Base-by-base conservation (phyloP, 2,113 vertebrate species). In the Anarrhichthys ocellatus region DNA sequence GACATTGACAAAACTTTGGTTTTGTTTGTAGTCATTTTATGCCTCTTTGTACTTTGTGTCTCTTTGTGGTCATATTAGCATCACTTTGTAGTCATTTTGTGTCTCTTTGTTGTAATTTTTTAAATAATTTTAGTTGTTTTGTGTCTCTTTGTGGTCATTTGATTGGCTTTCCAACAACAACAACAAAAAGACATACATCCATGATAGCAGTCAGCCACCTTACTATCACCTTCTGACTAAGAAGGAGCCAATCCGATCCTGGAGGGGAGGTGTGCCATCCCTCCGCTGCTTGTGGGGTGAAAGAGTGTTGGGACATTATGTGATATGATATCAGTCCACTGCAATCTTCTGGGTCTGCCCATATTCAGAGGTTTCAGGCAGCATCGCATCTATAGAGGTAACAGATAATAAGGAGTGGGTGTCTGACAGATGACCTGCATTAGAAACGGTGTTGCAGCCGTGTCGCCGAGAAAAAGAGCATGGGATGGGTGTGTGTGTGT, bases 371-470 rank as follows among this genome's bases (percentile, higher is more conserved):
- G 73, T 85, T 90, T 86, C 68, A 32, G 40, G 77, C 73, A 15
- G 14, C 2, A 36, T 36, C 81, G 69, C 36, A 61, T 88, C 82
- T 59, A 77, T 73, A 68, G 74, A 88, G 83, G 88, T 82, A 82
- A 76, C 44, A 84, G 82, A 91, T 88, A 91, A 94, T 91, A 86
- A 82, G 66, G 78, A 83, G 77, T 82, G 82, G 81, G 85, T 67
- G 85, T 81, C 82, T 92, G 90, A 92, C 87, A 80, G 87, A 91
- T 85, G 81, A 92, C 81, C 81, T 73, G 76, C 81, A 81, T 83
- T 82, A 84, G 80, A 83, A 84, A 71, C 62, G 1, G 6, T 8
- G 61, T 27, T 58, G 34, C 73, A 72, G 81, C 80, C 4, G 5
- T 61, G 56, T 14, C 69, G 85, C 50, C 59, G 48, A 50, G 62